Evolutionary conservation across 2,797 vertebrate genomes (phyloP).

Genomic region (Molossus molossus): DNA sequence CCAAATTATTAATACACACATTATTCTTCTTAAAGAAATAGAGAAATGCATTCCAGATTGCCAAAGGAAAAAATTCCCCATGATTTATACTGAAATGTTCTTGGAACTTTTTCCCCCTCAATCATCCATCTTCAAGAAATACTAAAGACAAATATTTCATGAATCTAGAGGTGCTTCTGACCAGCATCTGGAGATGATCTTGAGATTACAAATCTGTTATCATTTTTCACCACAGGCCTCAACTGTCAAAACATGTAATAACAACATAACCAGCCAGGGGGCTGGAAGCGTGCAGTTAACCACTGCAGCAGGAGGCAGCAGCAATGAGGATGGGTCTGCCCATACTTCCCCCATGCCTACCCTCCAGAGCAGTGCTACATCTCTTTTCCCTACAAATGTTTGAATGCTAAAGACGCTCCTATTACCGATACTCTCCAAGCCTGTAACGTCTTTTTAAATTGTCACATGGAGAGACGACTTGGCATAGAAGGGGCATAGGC

Average conservation of each 20-base stretch:
- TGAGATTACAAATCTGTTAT: conserved; percentile 84
- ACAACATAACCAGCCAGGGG: conserved; percentile 67
- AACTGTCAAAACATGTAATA: conserved; percentile 81
- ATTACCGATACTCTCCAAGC: background rate
- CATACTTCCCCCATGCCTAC: background rate
- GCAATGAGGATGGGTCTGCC: background rate
- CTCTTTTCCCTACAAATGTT: background rate
- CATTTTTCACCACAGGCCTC: conserved; percentile 81
- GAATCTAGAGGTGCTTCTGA: conserved; percentile 85
- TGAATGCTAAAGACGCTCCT: background rate
- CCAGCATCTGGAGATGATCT: conserved; percentile 87
- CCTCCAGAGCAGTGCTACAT: background rate
- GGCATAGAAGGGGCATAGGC: fast-evolving
- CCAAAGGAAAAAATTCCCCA: conserved; percentile 82
- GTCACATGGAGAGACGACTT: background rate
- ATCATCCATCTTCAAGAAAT: conserved; percentile 85
- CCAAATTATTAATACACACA: conserved; percentile 84
- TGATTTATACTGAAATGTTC: conserved; percentile 85
- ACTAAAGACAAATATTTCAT: conserved; percentile 85
- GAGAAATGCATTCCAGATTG: conserved; percentile 86
- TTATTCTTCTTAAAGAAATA: conserved; percentile 87
- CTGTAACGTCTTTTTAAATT: background rate
- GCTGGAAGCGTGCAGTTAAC: conserved; percentile 21
- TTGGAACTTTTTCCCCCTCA: conserved; percentile 59
- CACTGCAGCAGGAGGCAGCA: background rate